Evolutionary conservation across 2,113 vertebrate species (phyloP), one percentile per base, ranked within the genome.

Genomic region (Phainopepla nitens): DNA sequence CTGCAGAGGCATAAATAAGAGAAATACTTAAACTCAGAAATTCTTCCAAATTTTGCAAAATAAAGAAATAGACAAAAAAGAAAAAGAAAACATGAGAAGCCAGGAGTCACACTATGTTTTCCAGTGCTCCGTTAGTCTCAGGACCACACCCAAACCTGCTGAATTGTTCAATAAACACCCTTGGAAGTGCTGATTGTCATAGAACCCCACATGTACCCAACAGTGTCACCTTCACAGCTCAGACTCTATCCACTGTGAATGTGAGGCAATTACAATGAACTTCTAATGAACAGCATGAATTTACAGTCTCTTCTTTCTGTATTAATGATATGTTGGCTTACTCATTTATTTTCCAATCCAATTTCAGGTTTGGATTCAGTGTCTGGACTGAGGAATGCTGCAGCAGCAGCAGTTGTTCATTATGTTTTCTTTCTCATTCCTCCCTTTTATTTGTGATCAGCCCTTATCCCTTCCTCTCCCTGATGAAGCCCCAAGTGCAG

Each of bases 261-360:
- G 36, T 35, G 42, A 87, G 69, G 21, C 69, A 92, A 76, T 92
- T 75, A 35, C 39, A 61, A 14, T 41, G 82, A 89, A 60, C 27
- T 15, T 47, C 42, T 68, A 82, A 86, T 13, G 44, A 82, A 15
- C 41, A 77, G n/a, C 42, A 33, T 58, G 56, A 89, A 89, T 85
- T 50, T 66, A 56, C 72, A 54, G 45, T 66, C 47, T 70, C 56
- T 81, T 89, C 21, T n/a, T 87, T 94, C 50, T 64, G 36, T 69
- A 71, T 94, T 89, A 96, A 87, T 54, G 56, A 65, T 35, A 51
- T 87, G 13, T 82, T 95, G 82, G 73, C 42, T 82, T 92, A 42
- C 62, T 81, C 65, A 54, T 80, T 85, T 88, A 7, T 94, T 86
- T 94, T 93, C 82, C 94, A 87, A 14, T 28, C 24, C 62, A 64